Evolutionary conservation across 2,797 vertebrate species (phyloP).

Genomic region (Potorous gilbertii): DNA sequence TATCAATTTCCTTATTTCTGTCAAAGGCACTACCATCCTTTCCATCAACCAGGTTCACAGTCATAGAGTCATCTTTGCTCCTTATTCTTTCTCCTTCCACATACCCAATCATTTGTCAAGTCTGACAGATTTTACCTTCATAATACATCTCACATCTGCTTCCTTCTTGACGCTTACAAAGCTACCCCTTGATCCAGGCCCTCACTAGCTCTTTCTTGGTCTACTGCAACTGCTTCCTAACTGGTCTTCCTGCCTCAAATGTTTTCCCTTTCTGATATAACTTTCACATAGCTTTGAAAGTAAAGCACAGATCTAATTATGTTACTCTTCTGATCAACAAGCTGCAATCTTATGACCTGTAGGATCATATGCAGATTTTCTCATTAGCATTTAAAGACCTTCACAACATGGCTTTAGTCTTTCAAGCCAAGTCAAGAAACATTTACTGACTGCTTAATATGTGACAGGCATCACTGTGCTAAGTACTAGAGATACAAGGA

Average conservation of each 20-base stretch:
- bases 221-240: neutral
- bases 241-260: neutral
- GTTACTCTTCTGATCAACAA: neutral
- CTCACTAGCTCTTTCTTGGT: neutral
- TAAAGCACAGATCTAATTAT: neutral
- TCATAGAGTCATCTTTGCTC: neutral
- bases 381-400: neutral
- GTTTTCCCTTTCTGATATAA: neutral
- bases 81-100: neutral
- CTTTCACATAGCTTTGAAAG: neutral
- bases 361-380: neutral
- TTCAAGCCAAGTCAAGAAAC: neutral
- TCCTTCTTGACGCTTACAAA: neutral
- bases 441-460: neutral
- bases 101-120: neutral
- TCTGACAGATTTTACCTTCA: neutral
- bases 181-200: neutral
- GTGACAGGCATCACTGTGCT: neutral
- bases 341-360: neutral
- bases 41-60: neutral
- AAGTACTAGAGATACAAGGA: neutral
- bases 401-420: neutral
- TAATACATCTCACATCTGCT: neutral
- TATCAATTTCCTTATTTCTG: neutral
- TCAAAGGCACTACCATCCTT: neutral